These are phyloP conservation scores for Aricia agestis DNA, from an alignment of 1,140 invertebrate species.

Conservation along the genomic window DNA sequence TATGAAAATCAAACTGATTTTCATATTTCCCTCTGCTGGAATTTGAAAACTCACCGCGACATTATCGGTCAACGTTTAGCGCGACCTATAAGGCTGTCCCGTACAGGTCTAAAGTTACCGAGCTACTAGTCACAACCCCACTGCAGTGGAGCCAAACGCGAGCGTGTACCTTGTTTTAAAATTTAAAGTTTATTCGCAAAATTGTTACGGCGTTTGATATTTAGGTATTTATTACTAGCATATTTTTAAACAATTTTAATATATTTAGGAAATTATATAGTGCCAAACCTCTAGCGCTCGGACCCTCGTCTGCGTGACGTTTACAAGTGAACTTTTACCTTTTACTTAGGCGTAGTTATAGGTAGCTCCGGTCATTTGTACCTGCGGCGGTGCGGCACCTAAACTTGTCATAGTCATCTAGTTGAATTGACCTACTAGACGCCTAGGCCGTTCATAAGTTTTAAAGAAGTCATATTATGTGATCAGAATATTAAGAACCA, in stretches of 20 bases:
- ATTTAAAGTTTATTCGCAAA: slow-evolving; percentile 54
- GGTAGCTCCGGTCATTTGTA: slow-evolving; percentile 12
- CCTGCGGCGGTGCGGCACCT: slow-evolving; percentile 24
- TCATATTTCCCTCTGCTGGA: too few species aligned
- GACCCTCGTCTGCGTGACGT: slow-evolving; percentile 48
- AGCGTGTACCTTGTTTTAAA: slow-evolving; percentile 45
- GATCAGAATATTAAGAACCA: too few species aligned
- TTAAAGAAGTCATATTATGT: too few species aligned
- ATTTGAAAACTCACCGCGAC: too few species aligned
- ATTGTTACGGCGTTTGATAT: slow-evolving; percentile 59
- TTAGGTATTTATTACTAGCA: slow-evolving; percentile 57
- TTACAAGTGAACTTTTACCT: slow-evolving; percentile 45
- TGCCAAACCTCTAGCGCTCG: slow-evolving; percentile 53
- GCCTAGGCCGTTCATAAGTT: too few species aligned
- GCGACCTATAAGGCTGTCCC: too few species aligned
- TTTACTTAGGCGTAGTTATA: slow-evolving; percentile 53
- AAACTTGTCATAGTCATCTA: not conserved
- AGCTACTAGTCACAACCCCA: not conserved
- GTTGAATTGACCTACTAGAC: not conserved
- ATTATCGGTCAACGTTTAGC: too few species aligned
- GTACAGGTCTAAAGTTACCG: too few species aligned
- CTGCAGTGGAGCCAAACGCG: slow-evolving; percentile 22
- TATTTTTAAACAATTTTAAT: slow-evolving; percentile 59
- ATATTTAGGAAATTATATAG: slow-evolving; percentile 59
- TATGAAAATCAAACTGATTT: too few species aligned